phyloP scores from a whole-genome alignment of 2,113 vertebrate species.

The Petrocephalus zakoni region DNA sequence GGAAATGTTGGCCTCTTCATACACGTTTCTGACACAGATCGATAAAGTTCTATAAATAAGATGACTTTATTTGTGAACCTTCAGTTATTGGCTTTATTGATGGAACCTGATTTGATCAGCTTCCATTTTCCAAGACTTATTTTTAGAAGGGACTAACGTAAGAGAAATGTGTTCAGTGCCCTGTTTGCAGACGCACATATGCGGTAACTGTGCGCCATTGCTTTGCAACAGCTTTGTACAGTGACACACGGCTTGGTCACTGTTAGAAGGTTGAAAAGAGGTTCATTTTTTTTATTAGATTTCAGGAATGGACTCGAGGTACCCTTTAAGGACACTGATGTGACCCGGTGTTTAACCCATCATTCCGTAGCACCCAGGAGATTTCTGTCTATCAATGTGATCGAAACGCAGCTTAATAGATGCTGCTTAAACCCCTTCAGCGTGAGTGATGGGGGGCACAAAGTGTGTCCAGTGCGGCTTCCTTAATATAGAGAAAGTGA shows the following conservation, averaged over 20 bases:
- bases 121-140: not conserved
- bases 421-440: not conserved
- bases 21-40: not conserved
- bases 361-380: not conserved
- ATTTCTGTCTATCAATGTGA: not conserved
- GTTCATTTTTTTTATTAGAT: slow-evolving; percentile 6
- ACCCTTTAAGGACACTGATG: not conserved
- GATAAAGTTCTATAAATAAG: not conserved
- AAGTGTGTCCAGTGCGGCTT: not conserved
- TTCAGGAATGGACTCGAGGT: not conserved
- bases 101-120: slow-evolving; percentile 1
- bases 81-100: not conserved
- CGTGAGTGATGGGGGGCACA: not conserved
- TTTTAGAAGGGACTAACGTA: not conserved
- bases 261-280: not conserved
- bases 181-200: not conserved
- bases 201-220: not conserved
- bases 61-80: not conserved
- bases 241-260: not conserved
- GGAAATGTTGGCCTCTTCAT: not conserved
- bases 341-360: not conserved
- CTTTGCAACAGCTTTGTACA: not conserved
- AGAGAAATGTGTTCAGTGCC: not conserved
- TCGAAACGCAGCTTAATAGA: not conserved
- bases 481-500: not conserved